Evolutionary conservation across 2,113 vertebrate genomes (phyloP), one percentile per base, ranked within the genome.

Genomic region (Cyanistes caeruleus): DNA sequence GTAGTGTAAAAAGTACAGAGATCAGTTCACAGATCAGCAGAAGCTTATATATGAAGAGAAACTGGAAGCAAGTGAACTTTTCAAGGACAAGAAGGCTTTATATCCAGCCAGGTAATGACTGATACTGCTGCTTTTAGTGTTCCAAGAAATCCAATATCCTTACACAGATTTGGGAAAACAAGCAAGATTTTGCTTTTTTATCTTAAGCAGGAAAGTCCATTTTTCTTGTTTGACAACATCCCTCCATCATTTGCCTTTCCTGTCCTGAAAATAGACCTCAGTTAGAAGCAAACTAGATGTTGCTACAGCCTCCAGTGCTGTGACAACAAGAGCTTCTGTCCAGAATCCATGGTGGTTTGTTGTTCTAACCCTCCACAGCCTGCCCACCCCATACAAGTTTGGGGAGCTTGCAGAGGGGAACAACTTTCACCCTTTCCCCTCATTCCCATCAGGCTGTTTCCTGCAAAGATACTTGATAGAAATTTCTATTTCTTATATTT

Each of bases 71-170:
- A 99, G 99, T 35, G 98, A 99, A 97, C 98, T 99, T 96, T 99
- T 99, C 98, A 99, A 99, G 97, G 99, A 99, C 97, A 99, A 99
- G 96, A 99, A 99, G 96, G 98, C 99, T 90, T 98, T 99, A 60
- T 99, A 99, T 95, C 98, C 99, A 39, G 99, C 98, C 98, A 99
- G 99, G 99, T 99, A 98, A 90, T 55, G 25, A 93, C 46, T 74
- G 62, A 52, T 6, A 86, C 53, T 90, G 10, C 52, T 77, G 64
- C 46, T 76, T 77, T 80, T 25, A 30, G 14, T 25, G 17, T 43
- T 43, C 35, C 35, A 5, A 59, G 63, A 65, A 64, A 62, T 48
- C 49, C 73, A 19, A 1, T 58, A 59, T 44, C 25, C 44, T 88
- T 64, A 27, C 20, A 4, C 1, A 69, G 35, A 33, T 49, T 69